Percentiles rank a stretch among this genome's conserved stretches.
Evolutionary conservation across 2,113 vertebrate species (phyloP).

Genomic region (Butorides virescens): DNA sequence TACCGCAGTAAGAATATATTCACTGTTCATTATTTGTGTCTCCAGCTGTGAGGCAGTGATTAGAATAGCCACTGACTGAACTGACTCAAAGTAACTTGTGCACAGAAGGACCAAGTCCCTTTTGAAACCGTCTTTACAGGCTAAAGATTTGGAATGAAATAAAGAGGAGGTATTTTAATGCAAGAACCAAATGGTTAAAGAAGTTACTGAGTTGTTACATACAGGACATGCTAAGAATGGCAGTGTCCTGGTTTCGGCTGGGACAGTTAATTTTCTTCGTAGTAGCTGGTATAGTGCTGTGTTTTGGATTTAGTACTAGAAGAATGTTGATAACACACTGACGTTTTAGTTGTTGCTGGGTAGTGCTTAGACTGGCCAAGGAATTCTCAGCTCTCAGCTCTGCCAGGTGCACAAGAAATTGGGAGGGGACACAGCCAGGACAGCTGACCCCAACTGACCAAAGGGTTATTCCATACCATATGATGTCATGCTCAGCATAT

Average conservation of each 20-base stretch:
- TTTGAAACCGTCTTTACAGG: neutral
- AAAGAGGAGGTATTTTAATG: neutral
- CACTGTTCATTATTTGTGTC: neutral
- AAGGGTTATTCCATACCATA: too few species aligned
- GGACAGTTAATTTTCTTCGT: too few species aligned
- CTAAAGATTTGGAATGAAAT: neutral
- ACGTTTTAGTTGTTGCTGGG: too few species aligned
- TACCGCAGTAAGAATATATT: neutral
- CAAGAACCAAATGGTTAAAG: neutral
- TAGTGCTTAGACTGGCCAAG: too few species aligned
- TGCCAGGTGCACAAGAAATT: too few species aligned
- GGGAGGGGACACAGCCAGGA: too few species aligned
- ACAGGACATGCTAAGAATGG: neutral
- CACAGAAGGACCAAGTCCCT: neutral
- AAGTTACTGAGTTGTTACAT: fast-evolving
- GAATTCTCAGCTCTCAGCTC: too few species aligned
- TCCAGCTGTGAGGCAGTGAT: neutral
- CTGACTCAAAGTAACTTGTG: neutral
- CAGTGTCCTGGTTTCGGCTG: neutral
- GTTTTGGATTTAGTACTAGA: too few species aligned
- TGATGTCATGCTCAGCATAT: too few species aligned
- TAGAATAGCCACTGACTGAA: neutral
- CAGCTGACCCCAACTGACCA: too few species aligned
- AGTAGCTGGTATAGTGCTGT: too few species aligned
- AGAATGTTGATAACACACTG: too few species aligned